Base-by-base conservation (phyloP, 2,888 invertebrate genomes). In the Ectobius pallidus region DNA sequence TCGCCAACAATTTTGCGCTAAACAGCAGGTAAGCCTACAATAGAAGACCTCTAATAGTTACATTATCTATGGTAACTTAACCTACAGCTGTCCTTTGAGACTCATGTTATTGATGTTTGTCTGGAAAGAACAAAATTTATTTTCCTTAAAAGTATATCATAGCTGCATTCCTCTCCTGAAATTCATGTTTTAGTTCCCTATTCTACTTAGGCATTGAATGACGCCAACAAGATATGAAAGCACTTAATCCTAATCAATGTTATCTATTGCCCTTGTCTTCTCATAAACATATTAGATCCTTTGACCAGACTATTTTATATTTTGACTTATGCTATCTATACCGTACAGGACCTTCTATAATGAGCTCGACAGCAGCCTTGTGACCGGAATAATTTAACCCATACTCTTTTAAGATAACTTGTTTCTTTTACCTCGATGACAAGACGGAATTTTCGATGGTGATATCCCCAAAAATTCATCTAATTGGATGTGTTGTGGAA, bases 301-400 rank as follows among this genome's bases (percentile, higher is more conserved):
- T 63, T 68, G 52, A 25, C 25, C 20, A 58, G 25, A 39, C 39
- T 14, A 44, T 32, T 25, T 18, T 25, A 20, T 58, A 65, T 67
- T 71, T 69, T 72, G 68, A 72, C 32, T 42, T 73, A n/a, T n/a
- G n/a, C n/a, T n/a, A 73, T 73, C 69, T 69, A 30, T 63, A 63
- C 69, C 63, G 69, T 70, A 46, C 58, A 58, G 68, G 68, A 62
- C 73, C n/a, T 42, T 39, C 42, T 73, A 70, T 73, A 73, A 73
- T 70, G 73, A 73, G 70, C 69, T 61, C 27, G 49, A n/a, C 27
- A 20, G n/a, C 52, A 3, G 27, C 52, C 65, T 63, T 61, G 69
- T 73, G 73, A 73, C 73, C 65, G 39, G 73, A 73, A 73, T 73
- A 73, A 73, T 73, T 73, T 69, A 72, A 58, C 22, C 61, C 61